phyloP scores from a whole-genome alignment of 2,888 invertebrate genomes.

The Chirona hameri region DNA sequence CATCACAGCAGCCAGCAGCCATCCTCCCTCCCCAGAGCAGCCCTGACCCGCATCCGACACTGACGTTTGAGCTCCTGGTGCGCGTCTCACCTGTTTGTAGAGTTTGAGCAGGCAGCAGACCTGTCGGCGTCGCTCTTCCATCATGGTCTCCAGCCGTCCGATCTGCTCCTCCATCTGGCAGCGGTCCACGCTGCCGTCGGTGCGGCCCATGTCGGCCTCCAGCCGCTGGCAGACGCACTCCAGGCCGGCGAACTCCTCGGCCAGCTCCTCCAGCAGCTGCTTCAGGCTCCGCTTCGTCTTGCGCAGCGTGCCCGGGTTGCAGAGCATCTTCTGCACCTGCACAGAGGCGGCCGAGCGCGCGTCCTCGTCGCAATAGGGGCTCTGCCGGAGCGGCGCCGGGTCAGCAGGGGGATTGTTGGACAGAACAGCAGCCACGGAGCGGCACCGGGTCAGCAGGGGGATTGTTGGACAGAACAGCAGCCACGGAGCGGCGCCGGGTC shows the following conservation, averaged over 20 bases:
- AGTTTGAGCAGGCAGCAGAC: slow-evolving; percentile 27
- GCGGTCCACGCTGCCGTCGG: not conserved
- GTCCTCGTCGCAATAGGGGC: not conserved
- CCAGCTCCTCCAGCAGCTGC: slow-evolving; percentile 27
- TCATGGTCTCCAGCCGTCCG: slow-evolving; percentile 10
- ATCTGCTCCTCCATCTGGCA: slow-evolving; percentile 3
- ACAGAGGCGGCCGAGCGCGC: not conserved
- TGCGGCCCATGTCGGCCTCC: slow-evolving; percentile 9
- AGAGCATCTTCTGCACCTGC: slow-evolving; percentile 2
- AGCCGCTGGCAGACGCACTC: slow-evolving; percentile 26
- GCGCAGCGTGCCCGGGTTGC: slow-evolving; percentile 14
- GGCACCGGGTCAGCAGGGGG: no score
- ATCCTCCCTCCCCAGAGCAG: no score
- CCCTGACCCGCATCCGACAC: no score
- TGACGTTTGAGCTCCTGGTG: no score
- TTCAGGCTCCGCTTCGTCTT: slow-evolving; percentile 11
- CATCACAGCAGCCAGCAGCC: no score
- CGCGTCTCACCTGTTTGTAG: slow-evolving; percentile 11
- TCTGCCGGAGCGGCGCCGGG: not conserved
- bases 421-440: no score
- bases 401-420: not conserved
- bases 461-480: no score
- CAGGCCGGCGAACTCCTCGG: slow-evolving; percentile 24
- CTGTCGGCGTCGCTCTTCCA: slow-evolving; percentile 3
- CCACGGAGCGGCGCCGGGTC: no score